A percentile compares a stretch with the other conserved stretches of the same genome.
phyloP scores from a whole-genome alignment of 2,797 vertebrate species.

The Capromys pilorides region DNA sequence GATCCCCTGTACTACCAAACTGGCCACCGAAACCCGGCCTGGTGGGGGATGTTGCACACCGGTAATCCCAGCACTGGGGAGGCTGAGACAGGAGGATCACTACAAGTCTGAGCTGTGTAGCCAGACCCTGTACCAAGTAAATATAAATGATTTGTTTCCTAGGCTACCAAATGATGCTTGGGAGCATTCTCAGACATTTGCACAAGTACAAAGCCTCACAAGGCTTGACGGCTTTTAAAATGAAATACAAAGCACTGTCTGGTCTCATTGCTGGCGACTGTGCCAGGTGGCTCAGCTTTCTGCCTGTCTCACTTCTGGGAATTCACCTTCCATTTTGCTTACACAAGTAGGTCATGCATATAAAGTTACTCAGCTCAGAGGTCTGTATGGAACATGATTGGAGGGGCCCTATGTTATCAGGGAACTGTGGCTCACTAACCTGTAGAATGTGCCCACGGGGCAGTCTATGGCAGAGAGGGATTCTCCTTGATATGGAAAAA shows the following conservation, averaged over 20 bases:
- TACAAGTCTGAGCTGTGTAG: too few species aligned
- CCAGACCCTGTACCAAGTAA: too few species aligned
- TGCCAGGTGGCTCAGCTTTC: neutral
- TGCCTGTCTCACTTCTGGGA: neutral
- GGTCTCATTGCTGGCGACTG: neutral
- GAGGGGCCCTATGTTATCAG: neutral
- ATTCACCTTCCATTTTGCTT: neutral
- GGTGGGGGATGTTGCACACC: too few species aligned
- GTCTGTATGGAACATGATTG: neutral
- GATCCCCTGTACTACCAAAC: too few species aligned
- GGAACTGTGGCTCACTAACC: neutral
- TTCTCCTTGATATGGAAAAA: neutral
- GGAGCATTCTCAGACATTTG: neutral
- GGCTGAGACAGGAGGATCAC: too few species aligned
- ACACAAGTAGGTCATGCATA: neutral
- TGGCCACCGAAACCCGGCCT: too few species aligned
- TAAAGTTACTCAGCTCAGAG: neutral
- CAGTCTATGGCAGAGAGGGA: too few species aligned
- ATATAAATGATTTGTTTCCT: neutral
- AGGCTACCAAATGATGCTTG: neutral
- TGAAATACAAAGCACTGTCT: constrained; percentile 7
- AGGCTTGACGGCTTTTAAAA: constrained; percentile 10
- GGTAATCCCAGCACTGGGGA: too few species aligned
- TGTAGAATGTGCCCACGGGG: neutral
- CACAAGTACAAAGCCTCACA: neutral